These are phyloP conservation scores for Himalopsyche japonica DNA, from an alignment of 2,888 invertebrate genomes.

Conservation along the genomic window DNA sequence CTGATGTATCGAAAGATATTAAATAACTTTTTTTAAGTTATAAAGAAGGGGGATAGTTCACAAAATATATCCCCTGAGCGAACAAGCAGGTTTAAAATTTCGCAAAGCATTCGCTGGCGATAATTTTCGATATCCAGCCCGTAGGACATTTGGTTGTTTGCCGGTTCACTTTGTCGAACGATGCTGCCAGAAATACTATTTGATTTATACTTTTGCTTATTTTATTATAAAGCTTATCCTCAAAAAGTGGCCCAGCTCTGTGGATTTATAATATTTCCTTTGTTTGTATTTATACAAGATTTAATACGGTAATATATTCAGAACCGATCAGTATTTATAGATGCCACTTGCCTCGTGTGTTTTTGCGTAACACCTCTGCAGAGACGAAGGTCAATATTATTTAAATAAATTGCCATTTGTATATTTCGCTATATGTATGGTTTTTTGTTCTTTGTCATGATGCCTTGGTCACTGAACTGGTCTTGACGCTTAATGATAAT, in stretches of 20 bases:
- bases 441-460: background rate
- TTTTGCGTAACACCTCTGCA: background rate
- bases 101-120: conserved; percentile 15
- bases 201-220: conserved; percentile 7
- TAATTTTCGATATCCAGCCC: conserved; percentile 21
- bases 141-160: background rate
- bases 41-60: background rate
- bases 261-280: conserved; percentile 11
- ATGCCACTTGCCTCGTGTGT: background rate
- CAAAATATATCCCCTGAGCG: background rate
- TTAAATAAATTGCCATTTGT: conserved; percentile 3
- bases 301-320: conserved; percentile 2
- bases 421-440: background rate
- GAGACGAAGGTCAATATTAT: conserved; percentile 5
- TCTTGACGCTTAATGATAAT: background rate
- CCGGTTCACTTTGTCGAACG: background rate
- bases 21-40: background rate
- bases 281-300: background rate
- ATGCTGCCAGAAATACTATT: background rate
- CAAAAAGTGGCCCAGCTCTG: background rate
- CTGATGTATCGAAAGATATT: background rate
- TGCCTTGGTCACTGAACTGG: background rate
- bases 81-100: conserved; percentile 9
- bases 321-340: background rate
- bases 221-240: conserved; percentile 3